Evolutionary conservation across 2,113 vertebrate genomes (phyloP).

Genomic region (Butorides virescens): DNA sequence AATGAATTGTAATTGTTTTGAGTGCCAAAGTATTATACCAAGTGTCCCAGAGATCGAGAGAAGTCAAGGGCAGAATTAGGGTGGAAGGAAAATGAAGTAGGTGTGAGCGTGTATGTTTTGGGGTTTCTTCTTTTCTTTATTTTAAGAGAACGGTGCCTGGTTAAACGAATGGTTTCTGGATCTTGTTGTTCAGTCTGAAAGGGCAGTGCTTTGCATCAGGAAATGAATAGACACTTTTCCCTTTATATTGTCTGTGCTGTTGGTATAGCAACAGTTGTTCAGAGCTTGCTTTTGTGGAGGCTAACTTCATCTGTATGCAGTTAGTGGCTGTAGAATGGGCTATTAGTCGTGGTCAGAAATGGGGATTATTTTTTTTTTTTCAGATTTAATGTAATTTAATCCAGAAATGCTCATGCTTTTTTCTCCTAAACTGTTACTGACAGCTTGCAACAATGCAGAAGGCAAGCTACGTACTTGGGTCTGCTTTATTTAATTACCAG

Average conservation of each 20-base stretch:
- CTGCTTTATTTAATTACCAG: neutral
- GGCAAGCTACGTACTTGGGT: neutral
- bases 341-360: neutral
- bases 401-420: neutral
- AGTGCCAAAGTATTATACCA: neutral
- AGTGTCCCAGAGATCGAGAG: neutral
- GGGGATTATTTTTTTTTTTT: neutral
- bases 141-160: neutral
- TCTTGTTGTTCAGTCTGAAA: slow-evolving; percentile 33
- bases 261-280: slow-evolving; percentile 49
- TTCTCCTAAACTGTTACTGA: neutral
- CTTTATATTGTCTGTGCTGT: slow-evolving; percentile 4
- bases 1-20: neutral
- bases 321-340: neutral
- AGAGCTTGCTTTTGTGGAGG: neutral
- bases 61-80: neutral
- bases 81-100: neutral
- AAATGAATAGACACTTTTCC: slow-evolving; percentile 27
- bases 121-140: neutral
- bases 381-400: neutral
- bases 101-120: neutral
- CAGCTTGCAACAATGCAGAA: neutral
- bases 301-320: slow-evolving; percentile 5
- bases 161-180: slow-evolving; percentile 8
- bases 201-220: neutral